Evolutionary conservation across 2,797 vertebrate species (phyloP).

Genomic region (Borostomias antarcticus): DNA sequence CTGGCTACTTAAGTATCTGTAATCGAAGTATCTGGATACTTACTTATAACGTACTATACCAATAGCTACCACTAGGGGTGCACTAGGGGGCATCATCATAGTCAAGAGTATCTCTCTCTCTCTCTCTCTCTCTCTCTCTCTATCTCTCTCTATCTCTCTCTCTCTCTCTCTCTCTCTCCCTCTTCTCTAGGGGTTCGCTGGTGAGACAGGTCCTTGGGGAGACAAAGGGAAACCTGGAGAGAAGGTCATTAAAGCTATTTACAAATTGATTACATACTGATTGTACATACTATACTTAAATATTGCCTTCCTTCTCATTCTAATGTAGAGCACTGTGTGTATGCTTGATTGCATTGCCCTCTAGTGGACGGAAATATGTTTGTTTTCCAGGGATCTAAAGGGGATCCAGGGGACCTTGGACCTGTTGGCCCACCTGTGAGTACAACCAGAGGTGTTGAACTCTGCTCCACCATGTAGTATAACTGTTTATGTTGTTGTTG

Average conservation of each 20-base stretch:
- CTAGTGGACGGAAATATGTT: conserved; percentile 41
- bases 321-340: not conserved
- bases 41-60: not conserved
- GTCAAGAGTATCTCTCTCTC: not conserved
- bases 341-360: conserved; percentile 31
- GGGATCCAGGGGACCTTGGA: conserved; percentile 75
- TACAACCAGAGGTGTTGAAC: too few species aligned
- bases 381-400: conserved; percentile 76
- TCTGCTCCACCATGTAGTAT: too few species aligned
- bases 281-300: conserved; percentile 6
- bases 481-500: too few species aligned
- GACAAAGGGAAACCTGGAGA: conserved; percentile 72
- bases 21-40: too few species aligned
- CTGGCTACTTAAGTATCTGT: too few species aligned
- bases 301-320: not conserved
- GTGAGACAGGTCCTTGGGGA: conserved; percentile 71
- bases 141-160: not conserved
- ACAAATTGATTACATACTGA: not conserved
- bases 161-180: not conserved
- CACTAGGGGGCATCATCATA: not conserved
- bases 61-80: too few species aligned
- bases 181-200: conserved; percentile 74
- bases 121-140: not conserved
- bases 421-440: conserved; percentile 63
- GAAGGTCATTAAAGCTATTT: conserved; percentile 69